These are phyloP conservation scores for Pomatostomus ruficeps DNA, from an alignment of 2,113 vertebrate species.

Conservation along the genomic window DNA sequence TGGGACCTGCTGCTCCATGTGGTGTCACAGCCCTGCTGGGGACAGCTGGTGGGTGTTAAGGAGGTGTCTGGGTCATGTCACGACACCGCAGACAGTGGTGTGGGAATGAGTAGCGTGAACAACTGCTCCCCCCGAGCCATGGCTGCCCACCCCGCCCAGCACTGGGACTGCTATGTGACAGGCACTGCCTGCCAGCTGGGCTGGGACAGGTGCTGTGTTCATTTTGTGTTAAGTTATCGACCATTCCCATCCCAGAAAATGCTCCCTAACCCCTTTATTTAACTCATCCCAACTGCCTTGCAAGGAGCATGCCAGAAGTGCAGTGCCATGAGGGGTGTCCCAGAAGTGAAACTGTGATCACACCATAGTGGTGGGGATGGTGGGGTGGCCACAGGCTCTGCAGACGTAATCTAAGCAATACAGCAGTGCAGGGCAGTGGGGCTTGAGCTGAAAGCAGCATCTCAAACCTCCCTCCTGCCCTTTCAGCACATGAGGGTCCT, in stretches of 20 bases:
- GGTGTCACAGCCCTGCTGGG: background rate
- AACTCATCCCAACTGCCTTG: background rate
- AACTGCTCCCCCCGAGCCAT: fast-evolving
- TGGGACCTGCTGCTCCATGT: background rate
- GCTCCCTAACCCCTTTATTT: background rate
- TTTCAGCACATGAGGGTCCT: fast-evolving
- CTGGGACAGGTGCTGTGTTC: fast-evolving
- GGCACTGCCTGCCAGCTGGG: background rate
- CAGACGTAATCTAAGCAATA: background rate
- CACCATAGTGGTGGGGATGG: fast-evolving
- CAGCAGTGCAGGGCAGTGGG: too few species aligned
- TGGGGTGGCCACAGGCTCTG: background rate
- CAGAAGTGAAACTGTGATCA: background rate
- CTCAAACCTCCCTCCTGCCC: background rate
- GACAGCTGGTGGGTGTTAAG: fast-evolving
- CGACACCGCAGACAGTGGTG: fast-evolving
- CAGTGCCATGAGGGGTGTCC: fast-evolving
- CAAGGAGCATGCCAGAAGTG: background rate
- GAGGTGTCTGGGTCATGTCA: background rate
- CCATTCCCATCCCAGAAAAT: fast-evolving
- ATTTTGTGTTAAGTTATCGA: background rate
- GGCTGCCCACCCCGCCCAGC: background rate
- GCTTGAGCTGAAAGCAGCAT: background rate
- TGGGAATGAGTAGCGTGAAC: background rate
- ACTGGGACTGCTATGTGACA: background rate